phyloP scores from a whole-genome alignment of 2,113 vertebrate genomes.

The Gobiocypris rarus region DNA sequence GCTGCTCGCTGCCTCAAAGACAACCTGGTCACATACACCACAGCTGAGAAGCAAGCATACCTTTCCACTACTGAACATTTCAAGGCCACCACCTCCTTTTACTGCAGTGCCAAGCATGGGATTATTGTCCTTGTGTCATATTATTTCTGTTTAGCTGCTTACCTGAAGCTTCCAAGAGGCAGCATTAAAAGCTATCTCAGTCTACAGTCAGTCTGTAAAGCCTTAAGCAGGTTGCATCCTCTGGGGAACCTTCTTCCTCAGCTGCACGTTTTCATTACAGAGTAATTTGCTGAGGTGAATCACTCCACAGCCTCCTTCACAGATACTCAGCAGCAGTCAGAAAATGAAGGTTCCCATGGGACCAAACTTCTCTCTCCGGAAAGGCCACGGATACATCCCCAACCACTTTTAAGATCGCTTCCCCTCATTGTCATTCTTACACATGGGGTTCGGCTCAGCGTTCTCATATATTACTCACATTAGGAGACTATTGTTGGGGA shows the following conservation, averaged over 20 bases:
- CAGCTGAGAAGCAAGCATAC: neutral
- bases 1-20: neutral
- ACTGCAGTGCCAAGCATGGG: neutral
- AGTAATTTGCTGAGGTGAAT: slow-evolving; percentile 49
- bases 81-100: neutral
- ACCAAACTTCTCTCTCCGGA: neutral
- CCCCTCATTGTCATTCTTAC: neutral
- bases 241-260: slow-evolving; percentile 1
- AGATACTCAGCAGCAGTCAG: slow-evolving; percentile 11
- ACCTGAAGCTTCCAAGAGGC: slow-evolving; percentile 36
- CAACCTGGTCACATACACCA: neutral
- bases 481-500: neutral
- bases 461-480: neutral
- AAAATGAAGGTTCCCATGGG: slow-evolving; percentile 21
- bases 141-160: slow-evolving; percentile 12
- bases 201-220: slow-evolving; percentile 15
- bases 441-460: neutral
- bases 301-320: neutral
- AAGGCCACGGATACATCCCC: neutral
- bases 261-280: slow-evolving; percentile 51
- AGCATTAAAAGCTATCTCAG: slow-evolving; percentile 3
- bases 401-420: neutral
- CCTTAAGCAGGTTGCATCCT: slow-evolving; percentile 29
- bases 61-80: neutral
- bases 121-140: neutral